Conservation (phyloP, 2,797 vertebrate genomes). For the Acipenser ruthenus region DNA sequence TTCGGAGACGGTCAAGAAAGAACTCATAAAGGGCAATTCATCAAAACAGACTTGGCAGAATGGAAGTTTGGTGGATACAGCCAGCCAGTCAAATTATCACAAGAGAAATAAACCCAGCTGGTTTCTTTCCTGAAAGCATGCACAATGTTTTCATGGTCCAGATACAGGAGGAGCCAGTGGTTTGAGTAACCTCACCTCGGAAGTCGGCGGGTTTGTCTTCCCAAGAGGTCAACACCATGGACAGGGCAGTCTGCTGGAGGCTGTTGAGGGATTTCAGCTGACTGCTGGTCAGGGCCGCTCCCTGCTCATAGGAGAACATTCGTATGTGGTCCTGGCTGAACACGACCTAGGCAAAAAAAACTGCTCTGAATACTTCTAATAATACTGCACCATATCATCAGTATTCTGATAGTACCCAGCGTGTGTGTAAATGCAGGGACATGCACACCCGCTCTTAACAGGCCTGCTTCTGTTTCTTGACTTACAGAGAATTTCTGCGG, state of each 20-base stretch:
- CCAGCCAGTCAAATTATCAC: too few relatives aligned
- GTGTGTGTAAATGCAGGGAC: too few relatives aligned
- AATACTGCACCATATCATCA: too few relatives aligned
- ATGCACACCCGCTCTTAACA: too few relatives aligned
- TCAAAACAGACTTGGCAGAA: too few relatives aligned
- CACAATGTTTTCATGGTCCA: too few relatives aligned
- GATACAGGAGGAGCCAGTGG: neutral
- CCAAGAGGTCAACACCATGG: slow-evolving; percentile 57
- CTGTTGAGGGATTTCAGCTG: slow-evolving; percentile 44
- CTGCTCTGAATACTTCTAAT: too few relatives aligned
- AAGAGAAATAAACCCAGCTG: too few relatives aligned
- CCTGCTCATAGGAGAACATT: slow-evolving; percentile 68
- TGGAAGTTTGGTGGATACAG: too few relatives aligned
- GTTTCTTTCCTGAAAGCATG: too few relatives aligned
- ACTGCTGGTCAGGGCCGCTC: slow-evolving; percentile 44
- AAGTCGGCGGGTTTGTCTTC: slow-evolving; percentile 50
- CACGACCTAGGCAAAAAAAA: slow-evolving; percentile 46
- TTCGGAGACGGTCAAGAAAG: too few relatives aligned
- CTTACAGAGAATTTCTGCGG: slow-evolving; percentile 59
- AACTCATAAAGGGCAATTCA: too few relatives aligned
- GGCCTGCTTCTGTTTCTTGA: neutral
- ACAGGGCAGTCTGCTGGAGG: slow-evolving; percentile 55
- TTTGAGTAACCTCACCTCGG: slow-evolving; percentile 45
- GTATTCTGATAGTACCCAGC: neutral
- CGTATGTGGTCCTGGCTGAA: slow-evolving; percentile 53